A percentile compares a stretch with the other conserved stretches of the same genome.
Evolutionary conservation across 2,797 vertebrate species (phyloP).

Genomic region (Zonotrichia albicollis): DNA sequence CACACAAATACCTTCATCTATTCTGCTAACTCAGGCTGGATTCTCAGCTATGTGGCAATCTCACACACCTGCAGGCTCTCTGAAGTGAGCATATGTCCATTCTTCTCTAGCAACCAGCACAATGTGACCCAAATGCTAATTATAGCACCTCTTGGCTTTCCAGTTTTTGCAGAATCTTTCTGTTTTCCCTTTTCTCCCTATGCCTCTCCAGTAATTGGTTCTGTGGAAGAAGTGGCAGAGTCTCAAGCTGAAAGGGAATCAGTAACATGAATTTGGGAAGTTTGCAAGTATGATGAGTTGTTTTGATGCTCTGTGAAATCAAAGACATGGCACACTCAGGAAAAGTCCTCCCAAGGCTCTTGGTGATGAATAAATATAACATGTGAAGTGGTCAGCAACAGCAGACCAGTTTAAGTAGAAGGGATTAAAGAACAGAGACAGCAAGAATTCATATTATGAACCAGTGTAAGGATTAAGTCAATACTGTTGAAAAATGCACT

Average conservation of each 20-base stretch:
- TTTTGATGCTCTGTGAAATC: background rate
- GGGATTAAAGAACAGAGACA: background rate
- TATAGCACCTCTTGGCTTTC: background rate
- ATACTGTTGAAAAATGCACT: background rate
- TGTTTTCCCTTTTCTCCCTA: background rate
- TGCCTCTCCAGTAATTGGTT: background rate
- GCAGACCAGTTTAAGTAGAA: background rate
- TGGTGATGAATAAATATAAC: background rate
- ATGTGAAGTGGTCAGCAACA: background rate
- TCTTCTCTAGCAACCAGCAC: background rate
- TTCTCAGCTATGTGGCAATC: background rate
- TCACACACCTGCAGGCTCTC: background rate
- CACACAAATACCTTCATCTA: background rate
- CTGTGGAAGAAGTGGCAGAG: background rate
- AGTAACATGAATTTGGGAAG: background rate
- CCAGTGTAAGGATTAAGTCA: background rate
- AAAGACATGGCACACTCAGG: background rate
- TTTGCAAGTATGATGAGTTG: background rate
- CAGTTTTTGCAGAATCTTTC: background rate
- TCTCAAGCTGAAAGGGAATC: background rate
- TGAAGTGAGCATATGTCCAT: background rate
- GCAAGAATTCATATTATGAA: background rate
- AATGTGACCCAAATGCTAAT: background rate
- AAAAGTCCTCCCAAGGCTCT: background rate
- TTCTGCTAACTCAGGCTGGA: background rate